Conservation (phyloP, 2,797 vertebrate genomes). For the Pseudochirops cupreus region DNA sequence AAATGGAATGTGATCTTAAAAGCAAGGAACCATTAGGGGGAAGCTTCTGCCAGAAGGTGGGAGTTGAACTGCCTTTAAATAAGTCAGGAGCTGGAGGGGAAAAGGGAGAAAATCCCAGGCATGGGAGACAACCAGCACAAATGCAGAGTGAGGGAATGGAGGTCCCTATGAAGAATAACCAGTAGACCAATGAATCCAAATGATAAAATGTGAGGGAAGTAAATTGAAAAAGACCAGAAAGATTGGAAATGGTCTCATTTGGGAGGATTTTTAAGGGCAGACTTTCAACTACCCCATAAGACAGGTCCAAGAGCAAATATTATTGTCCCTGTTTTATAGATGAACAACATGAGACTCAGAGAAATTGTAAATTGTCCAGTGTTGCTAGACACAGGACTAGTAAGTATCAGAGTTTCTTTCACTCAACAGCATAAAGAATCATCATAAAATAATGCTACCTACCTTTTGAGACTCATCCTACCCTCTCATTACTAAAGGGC, state of each 20-base stretch:
- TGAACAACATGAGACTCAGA: background rate
- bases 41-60: background rate
- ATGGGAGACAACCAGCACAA: background rate
- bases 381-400: background rate
- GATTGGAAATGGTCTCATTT: background rate
- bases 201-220: background rate
- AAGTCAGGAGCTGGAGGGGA: background rate
- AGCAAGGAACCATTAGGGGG: background rate
- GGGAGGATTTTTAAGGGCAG: background rate
- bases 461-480: slow-evolving; percentile 24
- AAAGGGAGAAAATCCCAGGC: background rate
- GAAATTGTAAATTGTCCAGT: background rate
- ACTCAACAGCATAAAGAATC: background rate
- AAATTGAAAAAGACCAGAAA: background rate
- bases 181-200: background rate
- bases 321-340: background rate
- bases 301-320: background rate
- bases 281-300: background rate
- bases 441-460: slow-evolving; percentile 48
- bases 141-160: background rate
- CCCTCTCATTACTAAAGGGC: slow-evolving; percentile 67
- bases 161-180: background rate
- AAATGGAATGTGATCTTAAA: background rate
- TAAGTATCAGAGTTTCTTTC: slow-evolving; percentile 2
- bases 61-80: background rate